Evolutionary conservation across 2,113 vertebrate species (phyloP), one percentile per base, ranked within the genome.

Genomic region (Strix aluco): DNA sequence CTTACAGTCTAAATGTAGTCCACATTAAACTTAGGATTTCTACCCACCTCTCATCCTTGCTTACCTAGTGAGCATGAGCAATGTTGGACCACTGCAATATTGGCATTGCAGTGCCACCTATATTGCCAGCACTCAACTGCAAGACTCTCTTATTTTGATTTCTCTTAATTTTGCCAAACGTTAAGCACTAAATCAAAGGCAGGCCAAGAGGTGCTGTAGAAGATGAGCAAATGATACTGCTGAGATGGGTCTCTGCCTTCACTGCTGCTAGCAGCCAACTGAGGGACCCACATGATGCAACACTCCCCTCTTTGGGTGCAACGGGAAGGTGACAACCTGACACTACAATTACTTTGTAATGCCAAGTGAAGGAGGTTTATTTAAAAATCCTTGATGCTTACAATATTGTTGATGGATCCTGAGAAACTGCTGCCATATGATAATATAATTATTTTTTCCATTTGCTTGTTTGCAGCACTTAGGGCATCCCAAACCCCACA

Each of bases 11-110:
- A 38, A 78, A 36, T 15, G 11, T 16, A 58, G 38, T 34, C 38
- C n/a, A 10, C 65, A 7, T 61, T 55, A 70, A 58, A 49, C 21
- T 46, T 51, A 9, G 42, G 51, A 63, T 71, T 90, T 44, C 63
- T 66, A 2, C 63, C 6, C 3, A 0, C 4, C 1, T 36, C 46
- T 80, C 23, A 21, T 57, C 27, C 51, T 54, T 46, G 21, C 46
- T 54, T 46, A 25, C 13, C 22, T 70, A 4, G 10, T 14, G 18
- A 63, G 25, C 49, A 21, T 0, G 0, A 36, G 49, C 38, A 42
- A 1, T 32, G 3, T 9, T 46, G 47, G 54, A 23, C 9, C 36
- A 5, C 25, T 12, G 47, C 51, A 17, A 6, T 44, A 23, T 3
- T 11, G 20, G 23, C 36, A 9, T 7, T 4, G 54, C 10, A 29